Percentiles rank a stretch among this genome's conserved stretches.
phyloP scores from a whole-genome alignment of 2,113 vertebrate genomes.

The Actinemys pallida region DNA sequence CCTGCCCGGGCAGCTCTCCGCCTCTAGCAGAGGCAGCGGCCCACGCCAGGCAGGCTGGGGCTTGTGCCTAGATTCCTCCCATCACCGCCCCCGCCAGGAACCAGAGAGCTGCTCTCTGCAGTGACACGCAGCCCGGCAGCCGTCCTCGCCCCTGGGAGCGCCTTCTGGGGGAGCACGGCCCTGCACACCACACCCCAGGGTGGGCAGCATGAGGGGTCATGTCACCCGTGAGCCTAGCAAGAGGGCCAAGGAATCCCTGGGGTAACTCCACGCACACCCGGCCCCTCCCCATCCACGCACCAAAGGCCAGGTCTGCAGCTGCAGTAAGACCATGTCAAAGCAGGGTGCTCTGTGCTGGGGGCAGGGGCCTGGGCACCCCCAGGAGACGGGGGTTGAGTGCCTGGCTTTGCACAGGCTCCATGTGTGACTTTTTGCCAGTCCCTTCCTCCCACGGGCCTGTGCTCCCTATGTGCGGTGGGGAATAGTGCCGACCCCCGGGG shows the following conservation, averaged over 20 bases:
- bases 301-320: not conserved
- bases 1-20: not conserved
- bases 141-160: not conserved
- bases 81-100: not conserved
- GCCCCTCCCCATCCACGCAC: not conserved
- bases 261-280: not conserved
- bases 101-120: not conserved
- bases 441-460: not conserved
- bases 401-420: not conserved
- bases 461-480: not conserved
- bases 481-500: not conserved
- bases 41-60: not conserved
- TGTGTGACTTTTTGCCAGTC: not conserved
- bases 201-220: not conserved
- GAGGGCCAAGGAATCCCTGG: not conserved
- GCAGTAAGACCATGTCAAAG: not conserved
- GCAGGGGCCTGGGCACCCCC: not conserved
- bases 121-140: not conserved
- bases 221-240: not conserved
- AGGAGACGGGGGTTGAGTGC: not conserved
- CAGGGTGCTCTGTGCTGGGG: not conserved
- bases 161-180: too few relatives aligned
- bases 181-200: too few relatives aligned
- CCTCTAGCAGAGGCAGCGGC: not conserved
- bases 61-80: constrained; percentile 1